Percentiles rank a stretch among this genome's conserved stretches.
Evolutionary conservation across 2,888 invertebrate species (phyloP).

Genomic region (Cosmopolites sordidus): DNA sequence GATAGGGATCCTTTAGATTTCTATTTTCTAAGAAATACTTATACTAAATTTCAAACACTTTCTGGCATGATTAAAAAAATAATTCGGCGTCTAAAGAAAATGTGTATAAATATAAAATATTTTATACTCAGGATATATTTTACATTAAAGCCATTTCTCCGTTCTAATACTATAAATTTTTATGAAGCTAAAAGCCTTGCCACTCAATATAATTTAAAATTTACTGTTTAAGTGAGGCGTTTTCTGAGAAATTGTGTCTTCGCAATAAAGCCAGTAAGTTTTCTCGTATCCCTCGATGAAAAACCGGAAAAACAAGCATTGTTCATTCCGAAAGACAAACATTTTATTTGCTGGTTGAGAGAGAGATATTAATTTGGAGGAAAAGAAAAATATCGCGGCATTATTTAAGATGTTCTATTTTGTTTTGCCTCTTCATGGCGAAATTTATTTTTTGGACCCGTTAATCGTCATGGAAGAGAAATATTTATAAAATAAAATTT

Average conservation of each 20-base stretch:
- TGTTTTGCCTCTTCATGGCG: too few species aligned
- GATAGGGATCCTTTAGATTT: too few species aligned
- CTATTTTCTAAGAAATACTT: too few species aligned
- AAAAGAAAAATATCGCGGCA: neutral
- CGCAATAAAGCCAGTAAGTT: slow-evolving; percentile 8
- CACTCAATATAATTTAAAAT: slow-evolving; percentile 19
- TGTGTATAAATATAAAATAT: too few species aligned
- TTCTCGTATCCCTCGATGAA: slow-evolving; percentile 14
- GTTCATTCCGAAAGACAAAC: slow-evolving; percentile 6
- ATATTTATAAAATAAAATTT: too few species aligned
- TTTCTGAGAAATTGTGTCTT: slow-evolving; percentile 6
- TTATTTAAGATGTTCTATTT: too few species aligned
- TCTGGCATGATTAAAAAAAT: too few species aligned
- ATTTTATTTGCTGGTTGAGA: neutral
- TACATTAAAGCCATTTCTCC: slow-evolving; percentile 13
- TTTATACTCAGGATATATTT: too few species aligned
- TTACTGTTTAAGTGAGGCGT: slow-evolving; percentile 13
- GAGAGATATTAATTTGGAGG: neutral
- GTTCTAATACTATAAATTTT: slow-evolving; percentile 11
- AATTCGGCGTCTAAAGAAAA: too few species aligned
- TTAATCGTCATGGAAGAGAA: too few species aligned
- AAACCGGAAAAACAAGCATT: slow-evolving; percentile 9
- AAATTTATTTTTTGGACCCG: too few species aligned
- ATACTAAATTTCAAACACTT: too few species aligned
- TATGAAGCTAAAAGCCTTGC: slow-evolving; percentile 19